Percentiles rank a stretch among this genome's conserved stretches.
Evolutionary conservation across 2,113 vertebrate species (phyloP).

Genomic region (Hipposideros armiger): DNA sequence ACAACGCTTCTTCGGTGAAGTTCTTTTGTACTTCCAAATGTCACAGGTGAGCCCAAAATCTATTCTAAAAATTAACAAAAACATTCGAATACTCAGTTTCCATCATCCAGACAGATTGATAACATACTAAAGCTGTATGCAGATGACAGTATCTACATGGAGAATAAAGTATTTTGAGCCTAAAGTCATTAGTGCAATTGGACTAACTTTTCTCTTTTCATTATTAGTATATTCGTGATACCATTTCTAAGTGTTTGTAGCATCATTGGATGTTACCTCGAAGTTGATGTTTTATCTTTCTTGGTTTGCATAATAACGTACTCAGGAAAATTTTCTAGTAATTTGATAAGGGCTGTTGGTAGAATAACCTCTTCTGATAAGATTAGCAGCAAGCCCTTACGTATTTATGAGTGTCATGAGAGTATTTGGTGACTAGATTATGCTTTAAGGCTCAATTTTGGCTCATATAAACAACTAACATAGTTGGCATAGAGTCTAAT

Average conservation of each 20-base stretch:
- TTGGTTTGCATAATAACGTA: not conserved
- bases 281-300: not conserved
- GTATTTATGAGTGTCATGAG: not conserved
- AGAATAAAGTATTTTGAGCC: not conserved
- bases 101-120: not conserved
- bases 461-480: not conserved
- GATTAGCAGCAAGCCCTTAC: not conserved
- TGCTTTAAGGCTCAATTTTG: not conserved
- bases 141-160: not conserved
- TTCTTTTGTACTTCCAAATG: constrained; percentile 66
- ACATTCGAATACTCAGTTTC: fast-evolving
- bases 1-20: constrained; percentile 45
- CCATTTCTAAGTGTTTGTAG: not conserved
- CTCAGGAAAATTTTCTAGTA: not conserved
- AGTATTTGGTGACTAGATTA: not conserved
- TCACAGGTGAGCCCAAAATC: not conserved
- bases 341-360: not conserved
- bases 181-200: not conserved
- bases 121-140: constrained; percentile 34
- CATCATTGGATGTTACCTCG: not conserved
- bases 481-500: not conserved
- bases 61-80: constrained; percentile 11
- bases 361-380: not conserved
- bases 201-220: constrained; percentile 48
- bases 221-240: not conserved